Evolutionary conservation across 2,888 invertebrate genomes (phyloP), one percentile per base, ranked within the genome.

Genomic region (Salpingus planirostris): DNA sequence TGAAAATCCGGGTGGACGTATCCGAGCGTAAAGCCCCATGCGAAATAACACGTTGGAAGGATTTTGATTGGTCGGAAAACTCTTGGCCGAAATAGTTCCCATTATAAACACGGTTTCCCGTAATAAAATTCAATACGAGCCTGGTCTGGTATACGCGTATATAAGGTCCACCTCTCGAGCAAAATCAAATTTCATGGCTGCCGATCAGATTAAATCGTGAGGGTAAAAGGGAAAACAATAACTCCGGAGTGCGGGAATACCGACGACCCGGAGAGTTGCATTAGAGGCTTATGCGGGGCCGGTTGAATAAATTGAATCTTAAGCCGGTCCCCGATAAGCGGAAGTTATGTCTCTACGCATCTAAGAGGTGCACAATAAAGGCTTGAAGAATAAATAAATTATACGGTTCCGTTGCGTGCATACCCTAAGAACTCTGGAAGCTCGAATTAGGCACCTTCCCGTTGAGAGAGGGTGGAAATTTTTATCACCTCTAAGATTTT

Each of bases 261-360:
- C 4, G 7, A 29, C 23, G 31, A 35, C 29, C 29, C 32, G 26
- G 21, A 24, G 31, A 29, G 32, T 27, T 30, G 27, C 32, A 32
- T 39, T 39, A 39, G 36, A 13, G 37, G 46, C 43, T 44, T 44
- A 46, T 28, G 24, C 30, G 28, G 36, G 29, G 10, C 44, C 36
- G 31, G 33, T 38, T 39, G 50, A 51, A 55, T 55, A 54, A 54
- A 55, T 55, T 54, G 55, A 54, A 55, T 51, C 50, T 49, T 53
- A 53, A 55, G 50, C 53, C 44, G 25, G 37, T 41, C 36, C 38
- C 43, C 46, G 55, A 54, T 54, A 54, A 52, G 50, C 36, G 40
- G 40, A 43, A 50, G 47, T 51, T 49, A 51, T 47, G 47, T 40
- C 44, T 33, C 41, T 41, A 43, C 46, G 44, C 43, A 44, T 42